Conservation (phyloP, 2,797 vertebrate species). For the Fistularia commersonii region DNA sequence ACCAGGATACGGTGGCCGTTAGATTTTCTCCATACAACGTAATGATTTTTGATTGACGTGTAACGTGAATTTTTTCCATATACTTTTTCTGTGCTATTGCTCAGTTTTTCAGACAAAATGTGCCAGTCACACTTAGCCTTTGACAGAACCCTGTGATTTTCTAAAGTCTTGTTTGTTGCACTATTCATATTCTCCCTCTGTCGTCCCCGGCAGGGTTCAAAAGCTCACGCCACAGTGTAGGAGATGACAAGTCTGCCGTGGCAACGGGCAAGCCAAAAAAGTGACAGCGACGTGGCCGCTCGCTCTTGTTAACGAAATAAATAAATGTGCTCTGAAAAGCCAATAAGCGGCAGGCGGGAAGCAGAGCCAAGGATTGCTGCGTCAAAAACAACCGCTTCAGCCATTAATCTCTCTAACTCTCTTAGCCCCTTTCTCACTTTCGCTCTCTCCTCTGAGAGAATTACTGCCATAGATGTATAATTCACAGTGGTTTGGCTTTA, state of each 20-base stretch:
- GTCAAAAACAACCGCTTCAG: constrained; percentile 72
- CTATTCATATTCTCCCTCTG: constrained; percentile 66
- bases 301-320: constrained; percentile 77
- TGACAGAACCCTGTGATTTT: constrained; percentile 58
- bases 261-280: constrained; percentile 61
- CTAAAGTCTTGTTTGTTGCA: constrained; percentile 61
- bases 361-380: constrained; percentile 70
- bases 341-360: constrained; percentile 72
- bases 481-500: constrained; percentile 78
- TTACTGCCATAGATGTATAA: constrained; percentile 80
- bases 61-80: background rate
- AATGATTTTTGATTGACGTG: background rate
- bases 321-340: constrained; percentile 79
- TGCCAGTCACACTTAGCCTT: constrained; percentile 44
- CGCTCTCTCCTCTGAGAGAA: constrained; percentile 68
- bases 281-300: constrained; percentile 67
- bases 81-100: constrained; percentile 16
- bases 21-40: background rate
- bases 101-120: constrained; percentile 37
- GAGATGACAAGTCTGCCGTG: constrained; percentile 70
- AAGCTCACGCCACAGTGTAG: constrained; percentile 52
- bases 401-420: constrained; percentile 76
- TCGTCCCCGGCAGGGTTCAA: constrained; percentile 63
- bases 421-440: constrained; percentile 38
- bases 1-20: no score